Evolutionary conservation across 1,140 invertebrate genomes (phyloP).

Genomic region (Drosophila sturtevanti): DNA sequence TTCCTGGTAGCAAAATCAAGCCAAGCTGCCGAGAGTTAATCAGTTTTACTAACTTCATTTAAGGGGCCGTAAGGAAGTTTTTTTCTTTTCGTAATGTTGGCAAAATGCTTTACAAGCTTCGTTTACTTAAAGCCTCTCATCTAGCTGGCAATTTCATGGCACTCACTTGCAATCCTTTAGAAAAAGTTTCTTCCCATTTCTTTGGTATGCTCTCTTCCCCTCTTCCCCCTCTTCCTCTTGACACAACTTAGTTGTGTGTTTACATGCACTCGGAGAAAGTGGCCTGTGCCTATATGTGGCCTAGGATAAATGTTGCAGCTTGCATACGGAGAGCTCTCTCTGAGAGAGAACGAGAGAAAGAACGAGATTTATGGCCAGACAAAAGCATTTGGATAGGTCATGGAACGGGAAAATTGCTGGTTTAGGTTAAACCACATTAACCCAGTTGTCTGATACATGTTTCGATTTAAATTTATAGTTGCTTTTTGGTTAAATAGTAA

Average conservation of each 20-base stretch:
- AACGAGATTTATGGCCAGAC: conserved; percentile 38
- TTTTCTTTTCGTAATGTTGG: conserved; percentile 23
- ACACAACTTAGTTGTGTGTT: conserved; percentile 29
- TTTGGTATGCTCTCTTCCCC: too few relatives aligned
- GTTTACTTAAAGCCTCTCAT: conserved; percentile 24
- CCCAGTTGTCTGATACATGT: conserved; percentile 31
- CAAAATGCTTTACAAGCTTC: neutral
- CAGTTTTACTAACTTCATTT: conserved; percentile 76
- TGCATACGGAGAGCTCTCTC: conserved; percentile 19
- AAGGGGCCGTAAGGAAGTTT: conserved; percentile 43
- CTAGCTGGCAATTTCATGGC: conserved; percentile 46
- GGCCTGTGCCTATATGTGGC: conserved; percentile 36
- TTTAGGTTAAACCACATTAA: conserved; percentile 37
- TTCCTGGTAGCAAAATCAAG: conserved; percentile 30
- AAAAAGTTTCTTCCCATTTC: conserved; percentile 44
- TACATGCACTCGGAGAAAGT: conserved; percentile 18
- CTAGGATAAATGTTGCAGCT: conserved; percentile 52
- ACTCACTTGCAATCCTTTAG: conserved; percentile 52
- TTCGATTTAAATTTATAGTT: conserved; percentile 22
- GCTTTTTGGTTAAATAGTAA: conserved; percentile 11
- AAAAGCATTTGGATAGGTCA: neutral
- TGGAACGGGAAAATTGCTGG: conserved; percentile 1
- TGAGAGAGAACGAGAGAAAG: neutral
- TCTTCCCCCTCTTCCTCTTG: neutral
- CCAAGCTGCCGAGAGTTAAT: conserved; percentile 66